Evolutionary conservation across 2,888 invertebrate species (phyloP).

Genomic region (Yponomeuta malinellus): DNA sequence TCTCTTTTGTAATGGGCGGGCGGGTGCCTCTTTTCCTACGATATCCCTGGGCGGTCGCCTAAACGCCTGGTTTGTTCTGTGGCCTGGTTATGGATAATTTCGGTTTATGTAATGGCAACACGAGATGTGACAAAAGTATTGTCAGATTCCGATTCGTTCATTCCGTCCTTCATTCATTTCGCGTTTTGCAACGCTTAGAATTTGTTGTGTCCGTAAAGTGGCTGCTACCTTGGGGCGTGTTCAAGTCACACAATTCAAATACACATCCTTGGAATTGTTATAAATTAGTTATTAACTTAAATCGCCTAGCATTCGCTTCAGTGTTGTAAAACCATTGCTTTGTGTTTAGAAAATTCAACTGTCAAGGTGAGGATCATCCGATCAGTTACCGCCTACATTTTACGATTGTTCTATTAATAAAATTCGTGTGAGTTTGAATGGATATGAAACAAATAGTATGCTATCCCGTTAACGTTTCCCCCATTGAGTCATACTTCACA

Average conservation of each 20-base stretch:
- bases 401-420: background rate
- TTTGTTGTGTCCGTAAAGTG: background rate
- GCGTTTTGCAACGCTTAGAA: background rate
- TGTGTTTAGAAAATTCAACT: background rate
- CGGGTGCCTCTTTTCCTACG: no score
- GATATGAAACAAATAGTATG: background rate
- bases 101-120: background rate
- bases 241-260: background rate
- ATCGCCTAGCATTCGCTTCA: background rate
- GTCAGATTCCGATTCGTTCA: background rate
- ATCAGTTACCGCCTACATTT: background rate
- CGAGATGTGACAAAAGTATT: background rate
- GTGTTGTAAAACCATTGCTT: background rate
- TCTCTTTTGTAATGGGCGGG: no score
- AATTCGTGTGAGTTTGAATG: background rate
- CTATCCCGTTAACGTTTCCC: background rate
- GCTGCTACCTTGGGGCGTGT: background rate
- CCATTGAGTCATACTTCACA: background rate
- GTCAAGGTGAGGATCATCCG: background rate
- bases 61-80: no score
- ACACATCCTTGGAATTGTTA: background rate
- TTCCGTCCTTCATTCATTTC: constrained; percentile 3
- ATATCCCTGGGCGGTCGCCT: no score
- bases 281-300: background rate
- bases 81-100: background rate